Conservation (phyloP, 2,888 invertebrate genomes). For the Steromphala cineraria region DNA sequence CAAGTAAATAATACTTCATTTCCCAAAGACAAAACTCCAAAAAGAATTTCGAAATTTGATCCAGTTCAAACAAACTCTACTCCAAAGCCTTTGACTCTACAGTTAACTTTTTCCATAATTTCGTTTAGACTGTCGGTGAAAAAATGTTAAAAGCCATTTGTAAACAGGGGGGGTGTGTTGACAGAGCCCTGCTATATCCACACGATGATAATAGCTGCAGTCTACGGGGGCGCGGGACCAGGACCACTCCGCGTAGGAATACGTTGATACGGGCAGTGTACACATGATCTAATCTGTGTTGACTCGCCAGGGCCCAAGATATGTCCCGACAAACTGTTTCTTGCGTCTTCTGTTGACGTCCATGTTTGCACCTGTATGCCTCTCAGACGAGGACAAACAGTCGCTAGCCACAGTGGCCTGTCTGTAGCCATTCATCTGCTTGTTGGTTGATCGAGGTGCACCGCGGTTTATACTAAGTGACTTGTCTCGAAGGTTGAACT, state of each 20-base stretch:
- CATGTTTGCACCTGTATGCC: neutral
- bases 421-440: too few relatives aligned
- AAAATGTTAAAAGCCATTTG: conserved; percentile 10
- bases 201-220: neutral
- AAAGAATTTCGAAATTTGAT: neutral
- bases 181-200: neutral
- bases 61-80: neutral
- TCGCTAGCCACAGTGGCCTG: neutral
- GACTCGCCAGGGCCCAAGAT: neutral
- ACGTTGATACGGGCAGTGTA: neutral
- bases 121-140: neutral
- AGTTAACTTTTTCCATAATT: conserved; percentile 3
- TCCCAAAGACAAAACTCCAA: neutral
- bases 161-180: neutral
- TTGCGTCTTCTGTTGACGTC: neutral
- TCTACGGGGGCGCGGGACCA: too few relatives aligned
- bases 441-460: too few relatives aligned
- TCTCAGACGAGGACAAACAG: neutral
- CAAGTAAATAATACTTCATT: neutral
- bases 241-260: neutral
- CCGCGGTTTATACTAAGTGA: too few relatives aligned
- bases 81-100: neutral
- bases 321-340: neutral
- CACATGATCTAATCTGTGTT: neutral
- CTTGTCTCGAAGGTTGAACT: too few relatives aligned